These are phyloP conservation scores for Pogonus chalceus DNA, from an alignment of 1,140 invertebrate genomes.

Conservation along the genomic window DNA sequence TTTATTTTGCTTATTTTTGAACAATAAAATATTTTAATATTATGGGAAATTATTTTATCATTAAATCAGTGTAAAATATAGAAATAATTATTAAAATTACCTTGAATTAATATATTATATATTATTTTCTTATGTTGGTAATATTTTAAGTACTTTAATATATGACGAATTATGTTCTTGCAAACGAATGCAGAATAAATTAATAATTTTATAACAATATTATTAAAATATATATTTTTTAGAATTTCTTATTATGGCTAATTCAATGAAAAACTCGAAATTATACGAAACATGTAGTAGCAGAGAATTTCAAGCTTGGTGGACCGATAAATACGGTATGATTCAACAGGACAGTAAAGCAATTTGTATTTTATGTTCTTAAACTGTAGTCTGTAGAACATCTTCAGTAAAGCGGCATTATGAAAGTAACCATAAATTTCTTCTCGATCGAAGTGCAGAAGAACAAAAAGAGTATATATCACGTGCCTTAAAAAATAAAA, in stretches of 20 bases:
- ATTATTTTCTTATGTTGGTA: too few relatives aligned
- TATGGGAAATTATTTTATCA: too few relatives aligned
- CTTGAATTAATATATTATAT: too few relatives aligned
- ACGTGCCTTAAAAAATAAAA: conserved; percentile 16
- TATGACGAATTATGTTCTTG: neutral
- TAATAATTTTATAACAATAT: neutral
- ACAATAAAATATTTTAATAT: too few relatives aligned
- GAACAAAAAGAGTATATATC: conserved; percentile 17
- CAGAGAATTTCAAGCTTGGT: conserved; percentile 18
- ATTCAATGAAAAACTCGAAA: conserved; percentile 16
- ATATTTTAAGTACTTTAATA: too few relatives aligned
- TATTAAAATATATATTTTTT: conserved; percentile 11
- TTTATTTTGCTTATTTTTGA: too few relatives aligned
- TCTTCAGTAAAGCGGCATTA: conserved; percentile 21
- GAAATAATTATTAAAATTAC: too few relatives aligned
- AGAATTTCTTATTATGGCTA: conserved; percentile 14
- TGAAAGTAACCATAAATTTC: conserved; percentile 16
- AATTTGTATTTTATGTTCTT: conserved; percentile 20
- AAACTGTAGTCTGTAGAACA: conserved; percentile 19
- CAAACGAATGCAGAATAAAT: neutral
- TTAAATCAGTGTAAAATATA: too few relatives aligned
- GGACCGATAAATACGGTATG: conserved; percentile 19
- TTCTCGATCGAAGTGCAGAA: conserved; percentile 12
- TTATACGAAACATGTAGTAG: conserved; percentile 9
- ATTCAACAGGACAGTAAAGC: conserved; percentile 17